Percentiles rank a stretch among this genome's conserved stretches.
These are phyloP conservation scores for Propithecus perrieri DNA, from an alignment of 2,797 vertebrate species.

Conservation along the genomic window DNA sequence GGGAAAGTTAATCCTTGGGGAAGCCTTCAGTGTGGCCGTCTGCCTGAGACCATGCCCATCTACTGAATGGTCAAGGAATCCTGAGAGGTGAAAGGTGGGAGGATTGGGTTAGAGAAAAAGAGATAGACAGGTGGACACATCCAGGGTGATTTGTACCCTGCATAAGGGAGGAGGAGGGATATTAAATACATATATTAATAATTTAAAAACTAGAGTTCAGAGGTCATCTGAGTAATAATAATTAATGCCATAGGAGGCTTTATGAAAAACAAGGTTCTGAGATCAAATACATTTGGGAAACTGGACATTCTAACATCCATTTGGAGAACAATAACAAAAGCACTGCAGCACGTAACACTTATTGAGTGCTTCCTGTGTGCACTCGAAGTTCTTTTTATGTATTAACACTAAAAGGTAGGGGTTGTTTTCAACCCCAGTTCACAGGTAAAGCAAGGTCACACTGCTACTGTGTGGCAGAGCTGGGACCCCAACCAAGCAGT, in stretches of 20 bases:
- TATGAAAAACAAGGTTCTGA: not conserved
- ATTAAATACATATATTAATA: not conserved
- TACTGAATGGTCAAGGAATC: not conserved
- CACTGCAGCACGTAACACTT: not conserved
- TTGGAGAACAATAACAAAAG: not conserved
- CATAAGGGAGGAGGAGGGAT: not conserved
- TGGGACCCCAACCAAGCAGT: not conserved
- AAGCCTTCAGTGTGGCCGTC: not conserved
- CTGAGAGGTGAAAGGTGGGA: not conserved
- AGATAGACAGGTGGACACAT: not conserved
- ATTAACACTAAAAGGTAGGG: not conserved
- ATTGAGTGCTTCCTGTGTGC: not conserved
- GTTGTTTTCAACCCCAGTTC: not conserved
- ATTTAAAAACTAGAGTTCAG: not conserved
- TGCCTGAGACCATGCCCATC: not conserved
- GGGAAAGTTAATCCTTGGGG: not conserved
- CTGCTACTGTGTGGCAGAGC: not conserved
- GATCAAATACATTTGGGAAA: not conserved
- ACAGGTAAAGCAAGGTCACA: not conserved
- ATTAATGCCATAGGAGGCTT: not conserved
- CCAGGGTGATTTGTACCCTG: not conserved
- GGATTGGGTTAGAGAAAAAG: not conserved
- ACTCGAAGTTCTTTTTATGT: not conserved
- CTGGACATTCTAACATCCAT: not conserved
- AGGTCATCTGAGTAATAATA: not conserved